Conservation (phyloP, 1,140 invertebrate genomes). For the Plutomurus gul region DNA sequence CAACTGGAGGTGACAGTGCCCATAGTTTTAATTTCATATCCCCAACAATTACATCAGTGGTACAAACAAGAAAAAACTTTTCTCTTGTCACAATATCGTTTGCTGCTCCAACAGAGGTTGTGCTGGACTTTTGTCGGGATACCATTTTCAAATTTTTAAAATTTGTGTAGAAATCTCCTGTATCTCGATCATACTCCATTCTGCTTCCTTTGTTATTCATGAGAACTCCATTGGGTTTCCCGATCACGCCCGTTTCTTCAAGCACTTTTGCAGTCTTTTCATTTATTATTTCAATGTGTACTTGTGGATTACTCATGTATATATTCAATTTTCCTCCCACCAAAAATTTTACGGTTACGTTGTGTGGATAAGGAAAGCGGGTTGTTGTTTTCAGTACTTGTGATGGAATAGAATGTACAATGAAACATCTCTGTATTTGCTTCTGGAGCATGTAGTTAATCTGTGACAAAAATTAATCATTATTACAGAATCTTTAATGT, state of each 20-base stretch:
- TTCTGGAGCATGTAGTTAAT: not conserved
- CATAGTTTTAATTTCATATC: slow-evolving; percentile 5
- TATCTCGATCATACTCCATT: not conserved
- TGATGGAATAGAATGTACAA: not conserved
- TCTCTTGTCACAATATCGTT: not conserved
- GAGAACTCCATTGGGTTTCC: not conserved
- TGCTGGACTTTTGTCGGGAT: not conserved
- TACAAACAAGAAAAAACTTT: not conserved
- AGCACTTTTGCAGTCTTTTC: not conserved
- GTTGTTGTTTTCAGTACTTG: not conserved
- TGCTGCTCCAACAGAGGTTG: not conserved
- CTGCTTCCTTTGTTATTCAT: not conserved
- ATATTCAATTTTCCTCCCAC: not conserved
- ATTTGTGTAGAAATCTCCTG: not conserved
- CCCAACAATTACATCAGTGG: not conserved
- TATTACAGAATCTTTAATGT: not conserved
- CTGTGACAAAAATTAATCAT: not conserved
- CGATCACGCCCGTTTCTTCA: not conserved
- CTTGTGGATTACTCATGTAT: not conserved
- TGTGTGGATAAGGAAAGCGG: not conserved
- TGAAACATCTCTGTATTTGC: not conserved
- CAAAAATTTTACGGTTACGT: not conserved
- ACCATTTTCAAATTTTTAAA: not conserved
- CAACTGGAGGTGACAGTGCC: not conserved
- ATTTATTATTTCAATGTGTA: not conserved